A percentile compares a stretch with the other conserved stretches of the same genome.
Conservation (phyloP, 2,797 vertebrate genomes). For the Danio choprae region DNA sequence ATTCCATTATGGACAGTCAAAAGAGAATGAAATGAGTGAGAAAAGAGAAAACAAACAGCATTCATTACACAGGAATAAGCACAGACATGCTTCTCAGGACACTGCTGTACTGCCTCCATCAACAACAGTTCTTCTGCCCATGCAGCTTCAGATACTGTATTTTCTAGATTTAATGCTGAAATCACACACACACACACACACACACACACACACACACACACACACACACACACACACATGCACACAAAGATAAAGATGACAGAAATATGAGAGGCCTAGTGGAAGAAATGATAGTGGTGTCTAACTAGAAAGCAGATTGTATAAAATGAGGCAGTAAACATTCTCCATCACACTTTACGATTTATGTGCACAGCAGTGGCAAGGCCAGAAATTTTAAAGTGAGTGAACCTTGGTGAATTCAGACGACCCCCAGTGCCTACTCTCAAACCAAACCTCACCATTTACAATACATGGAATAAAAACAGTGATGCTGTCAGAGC, state of each 20-base stretch:
- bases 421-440: no score
- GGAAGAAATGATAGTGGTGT: neutral
- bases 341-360: neutral
- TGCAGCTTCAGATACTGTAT: neutral
- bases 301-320: neutral
- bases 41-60: neutral
- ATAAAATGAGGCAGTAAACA: neutral
- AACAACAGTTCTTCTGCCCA: neutral
- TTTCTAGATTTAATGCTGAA: neutral
- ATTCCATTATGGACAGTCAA: conserved; percentile 39
- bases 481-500: no score
- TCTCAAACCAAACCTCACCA: no score
- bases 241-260: neutral
- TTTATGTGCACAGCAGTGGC: neutral
- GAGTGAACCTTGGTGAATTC: no score
- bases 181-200: neutral
- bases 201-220: neutral
- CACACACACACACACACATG: neutral
- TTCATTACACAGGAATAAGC: neutral
- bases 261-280: neutral
- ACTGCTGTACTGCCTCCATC: neutral
- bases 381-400: no score
- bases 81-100: neutral
- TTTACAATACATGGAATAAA: no score
- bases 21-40: neutral